Evolutionary conservation across 1,140 invertebrate genomes (phyloP), one percentile per base, ranked within the genome.

Genomic region (Gonatopus flavifemur): DNA sequence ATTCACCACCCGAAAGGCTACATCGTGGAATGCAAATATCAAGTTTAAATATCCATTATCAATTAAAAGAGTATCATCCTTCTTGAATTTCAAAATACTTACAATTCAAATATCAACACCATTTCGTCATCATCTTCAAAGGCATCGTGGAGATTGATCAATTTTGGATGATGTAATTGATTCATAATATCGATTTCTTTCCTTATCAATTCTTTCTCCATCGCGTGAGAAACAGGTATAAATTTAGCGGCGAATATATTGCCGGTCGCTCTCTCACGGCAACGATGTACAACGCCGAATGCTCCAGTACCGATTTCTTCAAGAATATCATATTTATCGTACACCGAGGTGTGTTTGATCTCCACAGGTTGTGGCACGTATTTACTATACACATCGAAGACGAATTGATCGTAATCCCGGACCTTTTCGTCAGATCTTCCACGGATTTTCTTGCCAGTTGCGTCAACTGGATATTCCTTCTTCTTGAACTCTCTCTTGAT

Each of bases 171-270:
- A 78, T 98, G 94, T 2, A 99, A 77, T 65, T 98, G 93, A 75
- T 98, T 98, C 96, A 99, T 99, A 37, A 98, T 95, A 68, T 98
- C 94, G 55, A 99, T 98, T 81, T 99, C 98, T 66, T 98, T 95
- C 54, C 93, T 88, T 44, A 99, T 98, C 0, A 98, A 82, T 67
- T 96, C 91, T 70, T 98, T 99, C 76, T 99, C 97, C 83, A 94
- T 89, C 12, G 91, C 86, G 66, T 95, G 93, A 0, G 93, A 88
- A 12, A 96, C 94, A 3, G 95, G 95, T 64, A 99, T 98, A 74
- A 99, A 99, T 80, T 99, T 99, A 31, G 96, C 98, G 0, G 98
- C 97, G 77, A 98, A 99, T 37, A 94, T 94, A 67, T 96, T 94
- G 12, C 96, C 96, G 36, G 95, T 98, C 20, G 92, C 85, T 55